Conservation (phyloP, 2,113 vertebrate species). For the Neomonachus schauinslandi region DNA sequence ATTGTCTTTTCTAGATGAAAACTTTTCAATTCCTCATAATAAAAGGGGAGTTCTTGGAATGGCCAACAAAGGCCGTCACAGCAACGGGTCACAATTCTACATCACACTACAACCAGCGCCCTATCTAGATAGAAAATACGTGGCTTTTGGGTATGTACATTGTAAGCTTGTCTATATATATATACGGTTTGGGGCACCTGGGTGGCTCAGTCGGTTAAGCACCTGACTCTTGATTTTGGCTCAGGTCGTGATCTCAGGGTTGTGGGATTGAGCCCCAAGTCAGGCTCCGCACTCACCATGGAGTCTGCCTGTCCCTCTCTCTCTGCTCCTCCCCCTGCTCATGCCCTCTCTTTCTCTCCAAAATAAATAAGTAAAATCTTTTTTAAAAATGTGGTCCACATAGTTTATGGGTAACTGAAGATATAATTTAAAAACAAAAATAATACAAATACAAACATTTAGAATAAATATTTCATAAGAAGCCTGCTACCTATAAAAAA, state of each 20-base stretch:
- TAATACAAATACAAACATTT: constrained; percentile 19
- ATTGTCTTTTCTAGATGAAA: constrained; percentile 89
- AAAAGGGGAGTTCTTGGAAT: constrained; percentile 91
- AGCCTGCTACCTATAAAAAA: background rate
- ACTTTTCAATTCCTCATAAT: constrained; percentile 89
- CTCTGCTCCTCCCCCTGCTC: background rate
- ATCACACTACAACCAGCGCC: constrained; percentile 91
- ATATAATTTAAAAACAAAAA: constrained; percentile 32
- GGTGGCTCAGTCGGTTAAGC: background rate
- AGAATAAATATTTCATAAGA: constrained; percentile 33
- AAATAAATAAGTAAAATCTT: background rate
- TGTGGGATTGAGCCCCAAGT: background rate
- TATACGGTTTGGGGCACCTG: background rate
- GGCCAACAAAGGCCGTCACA: constrained; percentile 93
- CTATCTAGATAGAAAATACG: constrained; percentile 92
- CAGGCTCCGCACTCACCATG: background rate
- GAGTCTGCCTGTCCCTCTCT: background rate
- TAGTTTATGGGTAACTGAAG: background rate
- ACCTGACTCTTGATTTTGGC: background rate
- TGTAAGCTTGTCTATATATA: background rate
- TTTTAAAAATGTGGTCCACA: constrained; percentile 2
- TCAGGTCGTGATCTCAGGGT: background rate
- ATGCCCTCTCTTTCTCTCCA: background rate
- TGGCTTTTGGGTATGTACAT: constrained; percentile 93
- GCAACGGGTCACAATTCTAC: constrained; percentile 93